Evolutionary conservation across 2,888 invertebrate species (phyloP).

Genomic region (Gasteruption jaculator): DNA sequence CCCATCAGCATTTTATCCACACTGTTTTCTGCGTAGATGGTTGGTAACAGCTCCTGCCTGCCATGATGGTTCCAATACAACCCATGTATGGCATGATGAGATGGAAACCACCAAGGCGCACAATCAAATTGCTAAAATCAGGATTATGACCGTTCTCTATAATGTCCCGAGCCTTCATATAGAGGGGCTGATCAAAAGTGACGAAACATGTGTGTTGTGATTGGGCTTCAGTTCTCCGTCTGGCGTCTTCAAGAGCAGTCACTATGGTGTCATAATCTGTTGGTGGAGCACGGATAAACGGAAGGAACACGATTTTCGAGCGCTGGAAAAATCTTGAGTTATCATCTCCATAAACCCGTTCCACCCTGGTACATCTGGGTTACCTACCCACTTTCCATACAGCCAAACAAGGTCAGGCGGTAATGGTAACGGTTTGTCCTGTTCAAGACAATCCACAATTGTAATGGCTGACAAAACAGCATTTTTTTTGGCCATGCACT

Average conservation of each 20-base stretch:
- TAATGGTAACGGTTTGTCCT: conserved; percentile 13
- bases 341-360: conserved; percentile 38
- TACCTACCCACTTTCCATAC: conserved; percentile 34
- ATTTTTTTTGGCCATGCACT: too few relatives aligned
- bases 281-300: conserved; percentile 19
- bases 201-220: conserved; percentile 13
- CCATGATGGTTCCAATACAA: conserved; percentile 29
- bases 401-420: conserved; percentile 30
- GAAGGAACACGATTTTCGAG: conserved; percentile 21
- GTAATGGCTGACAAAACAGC: too few relatives aligned
- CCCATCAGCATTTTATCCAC: conserved; percentile 31
- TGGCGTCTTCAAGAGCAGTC: conserved; percentile 12
- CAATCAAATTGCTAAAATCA: conserved; percentile 11
- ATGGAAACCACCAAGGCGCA: conserved; percentile 31
- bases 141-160: conserved; percentile 5
- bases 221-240: conserved; percentile 11
- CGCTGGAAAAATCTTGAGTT: conserved; percentile 27
- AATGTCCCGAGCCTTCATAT: conserved; percentile 17
- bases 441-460: too few relatives aligned
- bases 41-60: conserved; percentile 28
- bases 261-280: conserved; percentile 16
- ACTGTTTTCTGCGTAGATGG: conserved; percentile 28
- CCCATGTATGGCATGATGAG: conserved; percentile 30
- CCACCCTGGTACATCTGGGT: conserved; percentile 35
- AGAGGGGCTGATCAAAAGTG: conserved; percentile 19